Evolutionary conservation across 2,888 invertebrate genomes (phyloP).

Genomic region (Himalopsyche tibetana): DNA sequence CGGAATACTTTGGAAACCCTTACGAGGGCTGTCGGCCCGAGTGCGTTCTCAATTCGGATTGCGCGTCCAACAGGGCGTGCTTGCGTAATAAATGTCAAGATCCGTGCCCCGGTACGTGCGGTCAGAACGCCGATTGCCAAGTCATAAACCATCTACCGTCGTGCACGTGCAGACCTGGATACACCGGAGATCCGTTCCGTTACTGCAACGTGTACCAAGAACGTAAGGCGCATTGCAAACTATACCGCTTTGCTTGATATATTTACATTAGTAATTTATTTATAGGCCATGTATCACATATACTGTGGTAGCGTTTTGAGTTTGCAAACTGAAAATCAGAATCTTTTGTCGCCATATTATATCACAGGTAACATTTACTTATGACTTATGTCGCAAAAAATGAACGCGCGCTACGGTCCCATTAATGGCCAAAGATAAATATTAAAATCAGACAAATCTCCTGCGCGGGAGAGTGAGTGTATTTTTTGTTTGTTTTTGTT

Average conservation of each 20-base stretch:
- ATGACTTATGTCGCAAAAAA: no score
- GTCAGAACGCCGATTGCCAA: constrained; percentile 85
- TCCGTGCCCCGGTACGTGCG: constrained; percentile 87
- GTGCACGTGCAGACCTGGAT: constrained; percentile 85
- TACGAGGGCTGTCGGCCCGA: constrained; percentile 86
- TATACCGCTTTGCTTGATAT: background rate
- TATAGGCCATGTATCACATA: constrained; percentile 37
- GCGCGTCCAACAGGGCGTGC: constrained; percentile 84
- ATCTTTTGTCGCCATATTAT: no score
- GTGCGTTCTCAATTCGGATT: constrained; percentile 85
- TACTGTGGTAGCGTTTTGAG: background rate
- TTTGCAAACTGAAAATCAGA: constrained; percentile 3
- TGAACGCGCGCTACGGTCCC: no score
- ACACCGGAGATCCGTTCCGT: constrained; percentile 89
- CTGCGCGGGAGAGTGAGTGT: constrained; percentile 25
- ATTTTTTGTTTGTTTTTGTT: background rate
- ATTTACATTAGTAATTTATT: constrained; percentile 37
- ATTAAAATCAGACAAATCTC: background rate
- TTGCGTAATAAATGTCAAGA: constrained; percentile 86
- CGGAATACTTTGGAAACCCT: constrained; percentile 87
- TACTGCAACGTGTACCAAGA: constrained; percentile 77
- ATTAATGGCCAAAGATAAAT: no score
- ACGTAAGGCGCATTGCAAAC: background rate
- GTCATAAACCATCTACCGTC: constrained; percentile 86
- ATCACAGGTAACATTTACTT: no score